phyloP scores from a whole-genome alignment of 2,113 vertebrate genomes.

The Pogona vitticeps region DNA sequence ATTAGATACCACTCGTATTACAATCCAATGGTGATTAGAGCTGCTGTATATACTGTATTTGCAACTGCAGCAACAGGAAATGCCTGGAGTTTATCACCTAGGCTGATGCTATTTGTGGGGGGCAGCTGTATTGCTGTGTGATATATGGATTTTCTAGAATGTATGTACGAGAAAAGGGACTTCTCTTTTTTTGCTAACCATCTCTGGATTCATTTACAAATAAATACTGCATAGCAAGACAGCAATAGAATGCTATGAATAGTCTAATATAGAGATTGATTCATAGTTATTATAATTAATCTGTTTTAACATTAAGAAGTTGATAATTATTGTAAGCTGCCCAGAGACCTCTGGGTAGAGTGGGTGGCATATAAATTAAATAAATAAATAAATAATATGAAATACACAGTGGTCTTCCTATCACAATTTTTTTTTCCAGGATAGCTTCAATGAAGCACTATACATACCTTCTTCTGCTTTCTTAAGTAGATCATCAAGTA shows the following conservation, averaged over 20 bases:
- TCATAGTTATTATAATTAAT: neutral
- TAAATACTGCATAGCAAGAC: neutral
- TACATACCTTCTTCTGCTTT: constrained; percentile 85
- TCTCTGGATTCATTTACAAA: too few relatives aligned
- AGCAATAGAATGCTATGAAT: neutral
- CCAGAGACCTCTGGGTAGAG: too few relatives aligned
- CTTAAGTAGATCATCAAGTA: constrained; percentile 89
- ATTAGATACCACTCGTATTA: neutral
- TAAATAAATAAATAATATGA: too few relatives aligned
- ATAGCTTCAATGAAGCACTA: neutral
- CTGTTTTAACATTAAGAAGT: neutral
- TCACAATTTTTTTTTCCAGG: neutral
- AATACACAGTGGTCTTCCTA: neutral
- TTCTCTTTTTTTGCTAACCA: too few relatives aligned
- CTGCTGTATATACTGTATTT: neutral
- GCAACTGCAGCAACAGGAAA: neutral
- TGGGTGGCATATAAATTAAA: too few relatives aligned
- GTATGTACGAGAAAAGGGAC: neutral
- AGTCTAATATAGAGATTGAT: neutral
- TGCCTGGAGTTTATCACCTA: neutral
- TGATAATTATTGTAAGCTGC: too few relatives aligned
- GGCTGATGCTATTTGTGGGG: neutral
- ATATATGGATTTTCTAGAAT: neutral
- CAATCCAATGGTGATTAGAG: neutral
- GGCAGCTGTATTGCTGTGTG: neutral